Percentiles rank a stretch among this genome's conserved stretches.
phyloP scores from a whole-genome alignment of 2,888 invertebrate genomes.

The Drosophila antonietae region DNA sequence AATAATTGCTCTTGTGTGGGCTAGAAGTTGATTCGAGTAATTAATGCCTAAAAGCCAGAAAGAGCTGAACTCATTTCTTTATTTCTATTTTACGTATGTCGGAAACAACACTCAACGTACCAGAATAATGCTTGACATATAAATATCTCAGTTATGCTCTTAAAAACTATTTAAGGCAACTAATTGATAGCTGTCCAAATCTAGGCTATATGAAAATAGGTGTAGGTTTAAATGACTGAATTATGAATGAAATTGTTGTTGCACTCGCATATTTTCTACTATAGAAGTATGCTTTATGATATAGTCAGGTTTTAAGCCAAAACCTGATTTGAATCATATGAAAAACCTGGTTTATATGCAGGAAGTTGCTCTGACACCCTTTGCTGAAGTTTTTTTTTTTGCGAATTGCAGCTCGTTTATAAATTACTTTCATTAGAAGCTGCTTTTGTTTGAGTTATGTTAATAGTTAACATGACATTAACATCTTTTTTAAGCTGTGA shows the following conservation, averaged over 20 bases:
- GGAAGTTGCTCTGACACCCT: constrained; percentile 5
- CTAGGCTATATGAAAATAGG: background rate
- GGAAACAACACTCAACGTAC: constrained; percentile 9
- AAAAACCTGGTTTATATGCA: background rate
- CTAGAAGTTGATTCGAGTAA: constrained; percentile 12
- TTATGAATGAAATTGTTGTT: constrained; percentile 2
- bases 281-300: background rate
- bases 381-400: background rate
- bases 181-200: constrained; percentile 3
- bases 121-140: constrained; percentile 13
- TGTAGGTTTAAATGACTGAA: background rate
- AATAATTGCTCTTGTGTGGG: constrained; percentile 47
- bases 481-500: background rate
- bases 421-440: background rate
- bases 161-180: background rate
- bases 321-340: background rate
- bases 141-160: background rate
- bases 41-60: constrained; percentile 14
- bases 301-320: background rate
- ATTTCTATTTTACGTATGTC: background rate
- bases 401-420: background rate
- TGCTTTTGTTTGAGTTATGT: background rate
- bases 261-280: background rate
- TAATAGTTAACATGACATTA: background rate
- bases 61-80: background rate